Percentiles rank a stretch among this genome's conserved stretches.
These are phyloP conservation scores for Teleogryllus occipitalis DNA, from an alignment of 1,140 invertebrate species.

Conservation along the genomic window DNA sequence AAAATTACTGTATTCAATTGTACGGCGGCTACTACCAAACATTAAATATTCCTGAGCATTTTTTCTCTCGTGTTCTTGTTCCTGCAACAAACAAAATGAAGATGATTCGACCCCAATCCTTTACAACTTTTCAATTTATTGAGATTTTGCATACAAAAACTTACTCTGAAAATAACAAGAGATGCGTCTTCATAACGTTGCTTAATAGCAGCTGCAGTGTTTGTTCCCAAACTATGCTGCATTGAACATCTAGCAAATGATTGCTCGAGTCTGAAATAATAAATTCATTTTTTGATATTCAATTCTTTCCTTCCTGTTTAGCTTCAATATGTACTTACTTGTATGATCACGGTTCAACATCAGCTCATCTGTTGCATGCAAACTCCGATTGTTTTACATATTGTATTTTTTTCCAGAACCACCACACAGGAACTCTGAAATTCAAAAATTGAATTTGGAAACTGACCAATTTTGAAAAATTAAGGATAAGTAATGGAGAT, in stretches of 20 bases:
- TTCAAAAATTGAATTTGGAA: too few relatives aligned
- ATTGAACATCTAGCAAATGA: not conserved
- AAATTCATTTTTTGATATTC: too few relatives aligned
- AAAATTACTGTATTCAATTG: slow-evolving; percentile 37
- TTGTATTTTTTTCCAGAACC: too few relatives aligned
- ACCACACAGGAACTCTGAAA: too few relatives aligned
- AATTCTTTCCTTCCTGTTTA: too few relatives aligned
- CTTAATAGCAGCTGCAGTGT: slow-evolving; percentile 26
- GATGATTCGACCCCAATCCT: not conserved
- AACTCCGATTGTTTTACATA: too few relatives aligned
- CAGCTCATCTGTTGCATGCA: too few relatives aligned
- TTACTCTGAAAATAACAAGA: slow-evolving; percentile 30
- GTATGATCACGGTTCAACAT: too few relatives aligned
- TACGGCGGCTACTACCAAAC: slow-evolving; percentile 37
- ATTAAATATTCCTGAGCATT: slow-evolving; percentile 31
- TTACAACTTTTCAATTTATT: too few relatives aligned
- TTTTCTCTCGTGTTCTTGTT: slow-evolving; percentile 23
- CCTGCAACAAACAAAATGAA: not conserved
- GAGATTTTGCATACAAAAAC: too few relatives aligned
- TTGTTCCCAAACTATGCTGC: slow-evolving; percentile 8
- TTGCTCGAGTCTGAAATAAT: too few relatives aligned
- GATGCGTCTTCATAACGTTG: slow-evolving; percentile 36
- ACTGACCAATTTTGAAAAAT: not conserved
- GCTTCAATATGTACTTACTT: too few relatives aligned
- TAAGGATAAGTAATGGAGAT: not conserved